Conservation (phyloP, 1,140 invertebrate species). For the Lithobius niger region DNA sequence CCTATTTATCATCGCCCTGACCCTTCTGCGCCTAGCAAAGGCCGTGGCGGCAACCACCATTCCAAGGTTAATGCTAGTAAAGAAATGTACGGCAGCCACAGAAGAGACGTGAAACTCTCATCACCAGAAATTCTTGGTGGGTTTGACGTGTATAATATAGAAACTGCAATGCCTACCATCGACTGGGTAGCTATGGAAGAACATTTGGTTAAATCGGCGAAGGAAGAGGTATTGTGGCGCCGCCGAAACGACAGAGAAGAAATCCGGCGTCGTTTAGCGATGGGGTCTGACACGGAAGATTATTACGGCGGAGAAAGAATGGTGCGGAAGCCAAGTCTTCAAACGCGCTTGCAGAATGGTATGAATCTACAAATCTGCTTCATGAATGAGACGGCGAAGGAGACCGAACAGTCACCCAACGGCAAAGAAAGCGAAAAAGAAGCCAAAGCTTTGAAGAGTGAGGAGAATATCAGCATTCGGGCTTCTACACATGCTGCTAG, state of each 20-base stretch:
- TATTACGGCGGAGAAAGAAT: conserved; percentile 45
- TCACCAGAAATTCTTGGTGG: conserved; percentile 20
- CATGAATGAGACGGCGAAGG: conserved; percentile 82
- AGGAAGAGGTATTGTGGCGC: conserved; percentile 51
- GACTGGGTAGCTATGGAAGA: conserved; percentile 74
- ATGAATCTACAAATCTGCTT: conserved; percentile 91
- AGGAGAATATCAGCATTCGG: no score
- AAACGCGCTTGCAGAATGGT: conserved; percentile 60
- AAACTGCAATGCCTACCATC: conserved; percentile 72
- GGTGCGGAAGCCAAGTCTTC: conserved; percentile 66
- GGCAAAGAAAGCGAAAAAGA: conserved; percentile 7
- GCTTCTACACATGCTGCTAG: not conserved
- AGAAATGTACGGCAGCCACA: no score
- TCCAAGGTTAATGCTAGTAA: no score
- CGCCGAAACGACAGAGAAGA: conserved; percentile 80
- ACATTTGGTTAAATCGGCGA: conserved; percentile 57
- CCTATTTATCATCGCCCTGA: no score
- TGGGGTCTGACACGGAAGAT: conserved; percentile 68
- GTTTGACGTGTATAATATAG: conserved; percentile 78
- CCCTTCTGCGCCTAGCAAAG: no score
- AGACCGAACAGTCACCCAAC: conserved; percentile 32
- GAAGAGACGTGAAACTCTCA: no score
- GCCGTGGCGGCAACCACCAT: no score
- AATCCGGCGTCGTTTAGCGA: conserved; percentile 71
- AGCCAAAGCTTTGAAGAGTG: no score